phyloP scores from a whole-genome alignment of 2,113 vertebrate genomes.

The Formicarius rufipectus region DNA sequence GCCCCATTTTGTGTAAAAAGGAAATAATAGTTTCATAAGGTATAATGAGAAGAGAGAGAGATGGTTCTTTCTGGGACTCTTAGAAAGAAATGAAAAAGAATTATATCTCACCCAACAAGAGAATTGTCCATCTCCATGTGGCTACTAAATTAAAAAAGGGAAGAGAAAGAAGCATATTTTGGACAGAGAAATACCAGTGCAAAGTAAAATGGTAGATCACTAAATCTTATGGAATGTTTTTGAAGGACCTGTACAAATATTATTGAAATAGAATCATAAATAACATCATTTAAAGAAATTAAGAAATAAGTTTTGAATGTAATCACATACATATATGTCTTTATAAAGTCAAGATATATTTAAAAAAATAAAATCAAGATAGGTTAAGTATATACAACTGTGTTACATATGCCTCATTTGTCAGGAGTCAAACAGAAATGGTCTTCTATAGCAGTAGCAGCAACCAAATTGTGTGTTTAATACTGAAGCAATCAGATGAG shows the following conservation, averaged over 20 bases:
- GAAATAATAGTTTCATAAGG: background rate
- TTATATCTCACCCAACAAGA: background rate
- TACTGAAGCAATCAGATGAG: background rate
- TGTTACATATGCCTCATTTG: background rate
- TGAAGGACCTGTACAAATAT: background rate
- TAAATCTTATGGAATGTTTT: background rate
- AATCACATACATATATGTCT: background rate
- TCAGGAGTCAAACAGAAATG: background rate
- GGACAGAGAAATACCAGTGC: background rate
- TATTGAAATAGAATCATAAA: background rate
- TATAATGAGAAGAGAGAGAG: background rate
- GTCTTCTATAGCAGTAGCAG: background rate
- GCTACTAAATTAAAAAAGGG: background rate
- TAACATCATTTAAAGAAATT: background rate
- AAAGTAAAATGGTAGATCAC: background rate
- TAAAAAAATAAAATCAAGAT: background rate
- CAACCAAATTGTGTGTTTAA: background rate
- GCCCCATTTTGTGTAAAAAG: background rate
- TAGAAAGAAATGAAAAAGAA: background rate
- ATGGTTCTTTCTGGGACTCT: background rate
- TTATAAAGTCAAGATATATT: background rate
- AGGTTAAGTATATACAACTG: background rate
- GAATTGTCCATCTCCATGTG: background rate
- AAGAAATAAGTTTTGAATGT: background rate
- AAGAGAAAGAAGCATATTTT: background rate